Conservation (phyloP, 2,113 vertebrate species). For the Eidolon helvum region DNA sequence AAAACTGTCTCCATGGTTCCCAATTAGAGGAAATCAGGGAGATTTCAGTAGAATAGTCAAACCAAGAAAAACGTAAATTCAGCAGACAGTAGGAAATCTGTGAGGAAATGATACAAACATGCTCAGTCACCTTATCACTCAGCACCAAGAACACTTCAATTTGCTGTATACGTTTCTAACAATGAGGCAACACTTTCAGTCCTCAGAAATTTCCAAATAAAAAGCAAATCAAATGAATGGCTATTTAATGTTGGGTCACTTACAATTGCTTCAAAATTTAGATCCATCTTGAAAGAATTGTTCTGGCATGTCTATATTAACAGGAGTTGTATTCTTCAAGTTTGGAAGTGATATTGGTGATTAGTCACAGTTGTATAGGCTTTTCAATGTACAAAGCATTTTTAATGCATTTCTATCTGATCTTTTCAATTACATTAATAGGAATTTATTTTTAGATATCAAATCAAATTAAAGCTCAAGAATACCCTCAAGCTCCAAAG, state of each 20-base stretch:
- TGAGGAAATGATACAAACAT: constrained; percentile 45
- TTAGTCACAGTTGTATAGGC: background rate
- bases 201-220: background rate
- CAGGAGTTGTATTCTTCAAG: background rate
- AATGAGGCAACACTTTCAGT: background rate
- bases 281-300: background rate
- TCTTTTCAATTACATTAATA: background rate
- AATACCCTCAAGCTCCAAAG: background rate
- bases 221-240: background rate
- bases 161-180: background rate
- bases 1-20: background rate
- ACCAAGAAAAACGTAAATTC: constrained; percentile 47
- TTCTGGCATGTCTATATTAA: background rate
- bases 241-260: background rate
- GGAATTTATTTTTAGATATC: background rate
- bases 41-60: background rate
- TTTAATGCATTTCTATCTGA: background rate
- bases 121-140: background rate
- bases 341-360: background rate
- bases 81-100: constrained; percentile 41
- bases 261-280: constrained; percentile 11
- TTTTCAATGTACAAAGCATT: background rate
- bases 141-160: background rate
- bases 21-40: constrained; percentile 55
- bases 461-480: background rate